Percentiles rank a stretch among this genome's conserved stretches.
These are phyloP conservation scores for Coreoperca whiteheadi DNA, from an alignment of 2,113 vertebrate species.

Conservation along the genomic window DNA sequence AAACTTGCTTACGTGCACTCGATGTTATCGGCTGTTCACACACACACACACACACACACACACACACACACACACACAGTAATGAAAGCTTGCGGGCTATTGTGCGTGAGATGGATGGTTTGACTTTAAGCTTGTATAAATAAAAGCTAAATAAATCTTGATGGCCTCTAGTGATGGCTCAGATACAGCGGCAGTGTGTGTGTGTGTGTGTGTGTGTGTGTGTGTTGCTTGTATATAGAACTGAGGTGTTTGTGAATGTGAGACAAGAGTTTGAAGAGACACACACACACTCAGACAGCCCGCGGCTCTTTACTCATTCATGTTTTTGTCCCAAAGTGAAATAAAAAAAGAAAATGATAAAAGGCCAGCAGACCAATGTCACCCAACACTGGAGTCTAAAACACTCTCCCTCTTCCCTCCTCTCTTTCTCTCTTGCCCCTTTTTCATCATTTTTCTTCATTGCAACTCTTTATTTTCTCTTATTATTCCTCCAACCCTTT, in stretches of 20 bases:
- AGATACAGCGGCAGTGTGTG: constrained; percentile 51
- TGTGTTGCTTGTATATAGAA: constrained; percentile 33
- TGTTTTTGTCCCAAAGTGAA: constrained; percentile 72
- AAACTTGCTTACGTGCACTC: constrained; percentile 68
- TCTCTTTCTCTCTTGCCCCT: neutral
- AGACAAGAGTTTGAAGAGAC: constrained; percentile 42
- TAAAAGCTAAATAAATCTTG: constrained; percentile 81
- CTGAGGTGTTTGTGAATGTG: constrained; percentile 13
- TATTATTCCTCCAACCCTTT: neutral
- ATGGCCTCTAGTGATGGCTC: constrained; percentile 72
- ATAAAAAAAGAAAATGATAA: constrained; percentile 54
- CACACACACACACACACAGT: constrained; percentile 52
- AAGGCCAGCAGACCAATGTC: constrained; percentile 54
- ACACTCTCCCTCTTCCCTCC: neutral
- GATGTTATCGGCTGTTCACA: constrained; percentile 54
- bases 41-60: constrained; percentile 37
- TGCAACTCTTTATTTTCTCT: neutral
- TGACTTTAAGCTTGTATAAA: constrained; percentile 82
- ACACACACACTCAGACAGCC: constrained; percentile 40
- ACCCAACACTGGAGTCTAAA: constrained; percentile 30
- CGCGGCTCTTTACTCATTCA: constrained; percentile 59
- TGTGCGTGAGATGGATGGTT: constrained; percentile 78
- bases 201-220: constrained; percentile 46
- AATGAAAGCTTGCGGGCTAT: constrained; percentile 73
- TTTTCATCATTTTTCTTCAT: neutral